Evolutionary conservation across 2,888 invertebrate genomes (phyloP), one percentile per base, ranked within the genome.

Genomic region (Eilema griseolum): DNA sequence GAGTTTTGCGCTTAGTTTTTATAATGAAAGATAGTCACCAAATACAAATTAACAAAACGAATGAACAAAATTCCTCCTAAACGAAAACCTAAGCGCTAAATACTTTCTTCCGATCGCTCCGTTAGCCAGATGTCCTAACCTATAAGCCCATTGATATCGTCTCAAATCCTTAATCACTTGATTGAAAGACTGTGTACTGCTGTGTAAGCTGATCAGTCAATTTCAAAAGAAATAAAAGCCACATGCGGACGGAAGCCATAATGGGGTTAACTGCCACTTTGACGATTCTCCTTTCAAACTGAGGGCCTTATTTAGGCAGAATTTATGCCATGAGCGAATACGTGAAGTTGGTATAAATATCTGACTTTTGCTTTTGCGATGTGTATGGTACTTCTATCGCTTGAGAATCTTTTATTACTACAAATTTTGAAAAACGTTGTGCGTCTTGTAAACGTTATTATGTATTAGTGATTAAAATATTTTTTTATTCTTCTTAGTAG

Each of bases 211-310:
- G 83, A 83, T 83, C 83, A 83, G 71, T 70, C 66, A 71, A 70
- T 71, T 37, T 59, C 60, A 74, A 80, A 81, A 80, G 85, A 83
- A 91, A 89, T 88, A 89, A 91, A 91, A 88, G 76, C 83, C 86
- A 84, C 87, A 89, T 88, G 86, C 83, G 87, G 83, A 83, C 77
- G 83, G 41, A 80, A 81, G 74, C 83, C 80, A 82, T 90, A 90
- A 89, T 90, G 85, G 89, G 88, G 87, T 86, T 90, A 91, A 91
- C 89, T 79, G 89, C 84, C 88, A 90, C 88, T 91, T 92, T 87
- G 86, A 82, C 83, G 83, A 83, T 83, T 72, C 80, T 77, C 76
- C 80, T 84, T 83, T 78, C 74, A 74, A 76, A 60, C 67, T 67
- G 73, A 74, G 72, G 71, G 72, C 67, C 64, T 75, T 63, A 67